Percentiles rank a stretch among this genome's conserved stretches.
phyloP scores from a whole-genome alignment of 2,113 vertebrate genomes.

The Clupea harengus region DNA sequence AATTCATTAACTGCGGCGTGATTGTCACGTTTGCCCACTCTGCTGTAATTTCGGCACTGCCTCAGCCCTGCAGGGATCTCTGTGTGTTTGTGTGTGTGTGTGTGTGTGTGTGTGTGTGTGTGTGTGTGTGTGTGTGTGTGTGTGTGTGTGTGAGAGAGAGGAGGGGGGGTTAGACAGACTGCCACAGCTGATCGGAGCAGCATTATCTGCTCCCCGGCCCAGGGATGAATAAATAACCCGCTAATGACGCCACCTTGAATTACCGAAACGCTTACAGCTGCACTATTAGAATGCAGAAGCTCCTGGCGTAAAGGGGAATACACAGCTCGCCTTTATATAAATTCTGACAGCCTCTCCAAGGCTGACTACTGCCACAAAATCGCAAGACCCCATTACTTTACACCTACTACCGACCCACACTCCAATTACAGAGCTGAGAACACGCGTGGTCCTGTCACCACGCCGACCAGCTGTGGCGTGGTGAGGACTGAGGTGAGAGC shows the following conservation, averaged over 20 bases:
- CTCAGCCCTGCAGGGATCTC: conserved; percentile 54
- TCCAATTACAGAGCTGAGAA: conserved; percentile 67
- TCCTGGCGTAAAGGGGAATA: conserved; percentile 45
- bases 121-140: neutral
- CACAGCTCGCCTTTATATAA: conserved; percentile 48
- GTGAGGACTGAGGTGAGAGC: conserved; percentile 17
- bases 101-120: conserved; percentile 21
- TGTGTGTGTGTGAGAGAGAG: neutral
- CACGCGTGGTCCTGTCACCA: conserved; percentile 54
- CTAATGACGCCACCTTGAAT: conserved; percentile 71
- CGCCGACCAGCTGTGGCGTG: conserved; percentile 35
- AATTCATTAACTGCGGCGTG: conserved; percentile 62
- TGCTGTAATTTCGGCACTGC: conserved; percentile 58
- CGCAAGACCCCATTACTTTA: conserved; percentile 67
- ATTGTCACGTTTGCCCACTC: conserved; percentile 68
- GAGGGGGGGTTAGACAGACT: conserved; percentile 41
- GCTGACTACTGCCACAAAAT: conserved; percentile 63
- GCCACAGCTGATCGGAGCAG: conserved; percentile 60
- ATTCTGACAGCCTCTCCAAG: conserved; percentile 61
- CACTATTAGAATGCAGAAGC: conserved; percentile 63
- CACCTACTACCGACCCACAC: conserved; percentile 65
- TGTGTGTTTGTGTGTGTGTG: conserved; percentile 23
- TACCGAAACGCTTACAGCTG: conserved; percentile 66
- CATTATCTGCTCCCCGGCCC: conserved; percentile 56
- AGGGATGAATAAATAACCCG: conserved; percentile 67